Evolutionary conservation across 2,797 vertebrate species (phyloP).

Genomic region (Diceros bicornis): DNA sequence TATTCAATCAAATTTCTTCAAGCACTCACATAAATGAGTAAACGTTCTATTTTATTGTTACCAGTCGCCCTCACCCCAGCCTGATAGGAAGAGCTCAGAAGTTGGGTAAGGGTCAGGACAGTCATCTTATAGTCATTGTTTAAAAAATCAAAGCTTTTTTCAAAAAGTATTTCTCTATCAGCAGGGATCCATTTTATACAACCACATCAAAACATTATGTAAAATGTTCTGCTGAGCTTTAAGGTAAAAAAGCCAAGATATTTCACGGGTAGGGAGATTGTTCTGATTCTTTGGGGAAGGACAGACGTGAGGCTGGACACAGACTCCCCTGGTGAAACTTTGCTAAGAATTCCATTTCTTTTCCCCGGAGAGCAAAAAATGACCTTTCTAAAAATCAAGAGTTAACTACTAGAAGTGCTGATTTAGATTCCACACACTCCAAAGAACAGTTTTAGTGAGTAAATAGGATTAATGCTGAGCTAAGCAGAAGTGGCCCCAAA

Average conservation of each 20-base stretch:
- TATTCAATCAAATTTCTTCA: slow-evolving; percentile 48
- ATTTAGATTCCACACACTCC: neutral
- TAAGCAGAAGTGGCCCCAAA: neutral
- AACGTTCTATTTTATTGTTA: slow-evolving; percentile 40
- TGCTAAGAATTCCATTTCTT: neutral
- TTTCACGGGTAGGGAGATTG: neutral
- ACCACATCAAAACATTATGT: slow-evolving; percentile 40
- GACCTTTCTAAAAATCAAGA: slow-evolving; percentile 26
- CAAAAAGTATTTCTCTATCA: slow-evolving; percentile 52
- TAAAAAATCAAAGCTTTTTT: slow-evolving; percentile 20
- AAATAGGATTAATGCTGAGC: neutral
- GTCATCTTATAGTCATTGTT: neutral
- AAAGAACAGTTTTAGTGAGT: slow-evolving; percentile 18
- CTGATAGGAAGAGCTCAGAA: neutral
- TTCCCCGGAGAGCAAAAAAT: neutral
- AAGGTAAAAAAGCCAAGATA: neutral
- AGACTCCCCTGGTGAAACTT: neutral
- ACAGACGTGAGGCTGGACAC: too few species aligned
- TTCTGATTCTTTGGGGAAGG: neutral
- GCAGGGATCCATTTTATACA: slow-evolving; percentile 7
- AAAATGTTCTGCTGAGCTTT: slow-evolving; percentile 52
- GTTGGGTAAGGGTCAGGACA: neutral
- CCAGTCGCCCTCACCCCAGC: neutral
- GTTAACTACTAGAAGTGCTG: slow-evolving; percentile 8
- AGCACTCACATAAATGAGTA: slow-evolving; percentile 50